Evolutionary conservation across 2,797 vertebrate genomes (phyloP), one percentile per base, ranked within the genome.

Genomic region (Enteromius argenteus): DNA sequence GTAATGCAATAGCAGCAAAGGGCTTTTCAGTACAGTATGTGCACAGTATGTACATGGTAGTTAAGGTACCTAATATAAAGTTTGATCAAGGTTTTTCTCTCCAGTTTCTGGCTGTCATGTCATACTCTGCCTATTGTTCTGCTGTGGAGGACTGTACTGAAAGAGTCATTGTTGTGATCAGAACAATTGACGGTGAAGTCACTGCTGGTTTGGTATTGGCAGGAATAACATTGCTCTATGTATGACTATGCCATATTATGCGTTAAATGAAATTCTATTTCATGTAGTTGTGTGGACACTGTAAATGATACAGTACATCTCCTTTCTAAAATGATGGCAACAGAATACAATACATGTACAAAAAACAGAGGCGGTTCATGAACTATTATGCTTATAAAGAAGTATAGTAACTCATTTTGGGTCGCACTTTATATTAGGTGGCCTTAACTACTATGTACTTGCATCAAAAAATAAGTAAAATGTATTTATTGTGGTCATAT

Each of bases 131-230:
- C 46, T 78, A 39, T 85, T 81, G 79, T 85, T 19, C 53, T 71
- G 49, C 37, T 58, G 62, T 73, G 85, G 87, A 91, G 79, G 90
- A 87, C 88, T 64, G 62, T 68, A 51, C 56, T 93, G 88, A 95
- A 94, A 91, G 92, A 91, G 85, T 86, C 93, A 91, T 93, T 94
- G 94, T 94, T 93, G 86, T 56, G 56, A 79, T 83, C 81, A 74
- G 89, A 91, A 95, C 93, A 94, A 93, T 89, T 86, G 90, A 73
- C 69, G 85, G 76, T 90, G 90, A 91, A 90, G 89, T 92, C 89
- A 87, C 88, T 90, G 62, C 86, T 72, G 77, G 66, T 60, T 64
- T 35, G 73, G 10, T 30, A 32, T 39, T 53, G 81, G 81, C 84
- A 80, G 79, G 80, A 79, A 87, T 80, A 75, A 85, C 84, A 89